Base-by-base conservation (phyloP, 2,888 invertebrate genomes). In the Monochamus alternatus region DNA sequence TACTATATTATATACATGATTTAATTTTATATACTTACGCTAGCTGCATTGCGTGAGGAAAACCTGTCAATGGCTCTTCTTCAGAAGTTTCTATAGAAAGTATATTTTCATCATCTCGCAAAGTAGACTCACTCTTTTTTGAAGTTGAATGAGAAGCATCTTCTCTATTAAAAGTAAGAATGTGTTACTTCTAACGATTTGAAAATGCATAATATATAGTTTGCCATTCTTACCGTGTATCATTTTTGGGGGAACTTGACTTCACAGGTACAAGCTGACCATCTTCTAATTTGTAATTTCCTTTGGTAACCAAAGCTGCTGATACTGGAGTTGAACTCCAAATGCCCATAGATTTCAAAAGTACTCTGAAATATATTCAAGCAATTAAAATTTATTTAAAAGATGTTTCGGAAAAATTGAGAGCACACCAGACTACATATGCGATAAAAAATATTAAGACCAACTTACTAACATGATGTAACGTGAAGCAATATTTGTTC, bases 271-370 rank as follows among this genome's bases (percentile, higher is more conserved):
- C 79, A 12, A 87, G 79, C 69, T 86, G 83, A 4, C 85, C 87
- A 71, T 87, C 86, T 32, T 86, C 82, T 14, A 86, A 83, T 69
- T 84, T 82, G 76, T 89, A 89, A 55, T 88, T 83, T 7, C 90
- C 87, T 80, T 90, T 87, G 75, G 85, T 81, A 76, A 89, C 60
- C 78, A 87, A 78, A 75, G 86, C 89, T 72, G 87, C 88, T 47
- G 88, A 84, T 59, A 87, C 85, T 74, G 89, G 87, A 63, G 90
- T 88, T 0, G 91, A 92, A 85, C 95, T 96, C 97, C 99, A 99
- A 70, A 99, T 91, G 0, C 99, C 99, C 84, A 99, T 91, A 0
- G 96, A 96, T 90, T 98, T 98, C 32, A 99, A 90, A 92, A 98
- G 95, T 84, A 96, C 97, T 84, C 96, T 95, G 83, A 52, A 84